A percentile compares a stretch with the other conserved stretches of the same genome.
Evolutionary conservation across 2,888 invertebrate species (phyloP).

Genomic region (Hyposoter dolosus): DNA sequence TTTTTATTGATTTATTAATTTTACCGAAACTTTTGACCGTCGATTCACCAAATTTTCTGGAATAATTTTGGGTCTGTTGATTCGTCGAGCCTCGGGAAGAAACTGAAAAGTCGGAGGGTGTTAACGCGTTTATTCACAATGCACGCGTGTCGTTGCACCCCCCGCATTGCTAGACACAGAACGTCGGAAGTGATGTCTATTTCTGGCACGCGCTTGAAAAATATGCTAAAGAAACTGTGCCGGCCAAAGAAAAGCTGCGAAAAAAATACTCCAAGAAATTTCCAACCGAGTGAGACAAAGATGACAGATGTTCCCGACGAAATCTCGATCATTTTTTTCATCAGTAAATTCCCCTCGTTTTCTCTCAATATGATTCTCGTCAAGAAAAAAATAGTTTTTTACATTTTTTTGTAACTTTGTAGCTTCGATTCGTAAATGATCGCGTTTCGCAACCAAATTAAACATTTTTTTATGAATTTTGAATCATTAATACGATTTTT

Average conservation of each 20-base stretch:
- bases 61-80: conserved; percentile 15
- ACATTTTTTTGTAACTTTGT: background rate
- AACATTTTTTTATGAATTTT: background rate
- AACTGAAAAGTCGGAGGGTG: conserved; percentile 73
- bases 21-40: background rate
- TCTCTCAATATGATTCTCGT: background rate
- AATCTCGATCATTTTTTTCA: background rate
- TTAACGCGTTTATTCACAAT: conserved; percentile 63
- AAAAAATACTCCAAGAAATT: conserved; percentile 5
- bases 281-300: background rate
- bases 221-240: conserved; percentile 67
- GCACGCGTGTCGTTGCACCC: conserved; percentile 80
- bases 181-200: conserved; percentile 76
- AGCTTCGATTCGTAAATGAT: background rate
- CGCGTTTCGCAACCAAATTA: no score
- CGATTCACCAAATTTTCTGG: background rate
- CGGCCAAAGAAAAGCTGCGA: conserved; percentile 42
- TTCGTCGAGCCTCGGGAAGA: conserved; percentile 49
- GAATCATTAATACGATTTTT: background rate
- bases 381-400: background rate
- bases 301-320: background rate
- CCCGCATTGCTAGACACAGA: conserved; percentile 76
- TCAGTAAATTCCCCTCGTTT: background rate
- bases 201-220: conserved; percentile 78
- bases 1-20: background rate